These are phyloP conservation scores for Gavialis gangeticus DNA, from an alignment of 2,113 vertebrate genomes.

Conservation along the genomic window DNA sequence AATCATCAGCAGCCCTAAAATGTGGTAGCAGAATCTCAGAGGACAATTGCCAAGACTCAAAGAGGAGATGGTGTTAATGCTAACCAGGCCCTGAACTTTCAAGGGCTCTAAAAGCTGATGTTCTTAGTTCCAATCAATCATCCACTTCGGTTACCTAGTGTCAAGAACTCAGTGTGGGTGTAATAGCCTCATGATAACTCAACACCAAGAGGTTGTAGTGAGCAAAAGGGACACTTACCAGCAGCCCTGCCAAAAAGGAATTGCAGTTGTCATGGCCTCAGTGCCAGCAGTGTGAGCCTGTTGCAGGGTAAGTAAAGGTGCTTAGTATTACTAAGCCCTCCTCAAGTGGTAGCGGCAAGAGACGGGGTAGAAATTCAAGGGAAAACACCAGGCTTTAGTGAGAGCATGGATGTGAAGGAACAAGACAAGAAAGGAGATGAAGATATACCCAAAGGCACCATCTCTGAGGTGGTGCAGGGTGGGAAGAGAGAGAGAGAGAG, in stretches of 20 bases:
- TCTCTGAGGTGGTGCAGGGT: neutral
- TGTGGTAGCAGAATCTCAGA: neutral
- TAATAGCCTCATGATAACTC: neutral
- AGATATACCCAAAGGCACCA: neutral
- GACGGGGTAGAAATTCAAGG: neutral
- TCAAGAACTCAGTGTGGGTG: neutral
- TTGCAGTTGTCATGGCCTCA: neutral
- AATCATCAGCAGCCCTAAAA: neutral
- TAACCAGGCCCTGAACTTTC: neutral
- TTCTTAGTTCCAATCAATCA: neutral
- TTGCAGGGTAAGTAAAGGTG: neutral
- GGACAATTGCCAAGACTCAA: neutral
- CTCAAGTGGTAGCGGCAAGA: neutral
- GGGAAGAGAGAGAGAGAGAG: neutral
- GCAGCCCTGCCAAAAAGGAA: neutral
- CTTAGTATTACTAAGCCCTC: neutral
- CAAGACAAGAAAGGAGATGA: neutral
- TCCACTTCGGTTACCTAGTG: neutral
- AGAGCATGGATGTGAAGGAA: neutral
- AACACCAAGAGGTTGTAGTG: neutral
- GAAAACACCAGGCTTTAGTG: neutral
- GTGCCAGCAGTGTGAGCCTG: neutral
- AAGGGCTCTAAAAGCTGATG: neutral
- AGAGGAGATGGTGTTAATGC: neutral
- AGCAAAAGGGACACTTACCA: neutral